Base-by-base conservation (phyloP, 2,888 invertebrate species). In the Caenorhabditis sp. region DNA sequence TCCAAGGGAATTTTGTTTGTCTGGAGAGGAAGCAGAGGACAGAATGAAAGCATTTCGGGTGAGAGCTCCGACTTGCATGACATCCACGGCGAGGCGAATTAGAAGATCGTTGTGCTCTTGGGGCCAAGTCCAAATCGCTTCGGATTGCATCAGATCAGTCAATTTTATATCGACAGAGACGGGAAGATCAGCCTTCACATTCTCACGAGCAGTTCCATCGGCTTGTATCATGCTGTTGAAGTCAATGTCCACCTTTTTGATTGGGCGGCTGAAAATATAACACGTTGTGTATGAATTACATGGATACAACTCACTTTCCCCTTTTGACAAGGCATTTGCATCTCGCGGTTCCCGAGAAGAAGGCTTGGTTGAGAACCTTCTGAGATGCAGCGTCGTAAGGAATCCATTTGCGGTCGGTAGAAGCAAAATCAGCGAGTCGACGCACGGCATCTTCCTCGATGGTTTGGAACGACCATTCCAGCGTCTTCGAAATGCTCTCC, bases 351-450 rank as follows among this genome's bases (percentile, higher is more conserved):
- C 81, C 83, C 20, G 47, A 60, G 64, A 80, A 85, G 69, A 83
- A 85, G 0, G 85, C 85, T 8, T 72, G 60, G 20, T 83, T 85
- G 44, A 85, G 44, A 2, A 35, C 22, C 8, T 80, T 79, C 62
- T 85, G 83, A 0, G 58, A 13, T 2, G 56, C 15, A 9, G 65
- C 40, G 18, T 65, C 60, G 37, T 80, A 83, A 0, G 53, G 35
- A 2, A 69, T 32, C 85, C 85, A 85, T 72, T 83, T 85, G 37
- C 53, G 79, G 5, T 70, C 84, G 28, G 24, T 61, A n/a, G 47
- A 18, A 6, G 32, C 4, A 35, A 58, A 69, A 0, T 79, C 69
- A 8, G 44, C 20, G 18, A 68, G 32, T 50, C 80, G 28, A 28
- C 76, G 53, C n/a, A 69, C 15, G 15, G 35, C 64, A 37, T 62